Evolutionary conservation across 2,797 vertebrate species (phyloP).

Genomic region (Xenentodon cancila): DNA sequence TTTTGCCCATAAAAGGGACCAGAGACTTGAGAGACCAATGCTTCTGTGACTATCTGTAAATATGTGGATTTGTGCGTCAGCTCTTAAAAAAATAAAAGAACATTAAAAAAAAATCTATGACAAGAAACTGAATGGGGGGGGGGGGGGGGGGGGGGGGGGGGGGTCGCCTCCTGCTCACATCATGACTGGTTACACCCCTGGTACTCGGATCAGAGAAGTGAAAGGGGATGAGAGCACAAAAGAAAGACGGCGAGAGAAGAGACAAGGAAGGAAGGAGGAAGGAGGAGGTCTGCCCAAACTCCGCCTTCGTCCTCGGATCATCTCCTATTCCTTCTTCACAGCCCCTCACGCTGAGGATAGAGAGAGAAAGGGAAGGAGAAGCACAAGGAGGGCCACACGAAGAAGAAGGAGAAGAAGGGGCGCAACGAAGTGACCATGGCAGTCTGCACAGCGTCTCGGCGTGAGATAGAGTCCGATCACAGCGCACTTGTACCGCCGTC

Average conservation of each 20-base stretch:
- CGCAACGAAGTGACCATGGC: conserved; percentile 79
- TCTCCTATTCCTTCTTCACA: conserved; percentile 72
- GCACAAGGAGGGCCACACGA: conserved; percentile 48
- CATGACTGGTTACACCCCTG: conserved; percentile 55
- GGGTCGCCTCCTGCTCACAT: conserved; percentile 7
- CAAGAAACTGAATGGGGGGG: background rate
- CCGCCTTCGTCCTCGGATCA: conserved; percentile 75
- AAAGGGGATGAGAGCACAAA: conserved; percentile 46
- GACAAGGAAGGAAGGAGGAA: conserved; percentile 29
- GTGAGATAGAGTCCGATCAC: conserved; percentile 66
- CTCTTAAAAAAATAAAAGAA: conserved; percentile 1
- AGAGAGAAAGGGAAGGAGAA: conserved; percentile 64
- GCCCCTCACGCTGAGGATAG: conserved; percentile 64
- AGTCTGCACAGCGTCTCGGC: conserved; percentile 68
- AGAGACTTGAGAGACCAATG: too few species aligned
- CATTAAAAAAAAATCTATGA: background rate
- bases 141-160: background rate
- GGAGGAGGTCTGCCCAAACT: conserved; percentile 64
- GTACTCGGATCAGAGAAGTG: conserved; percentile 40
- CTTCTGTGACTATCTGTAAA: background rate
- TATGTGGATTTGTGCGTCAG: background rate
- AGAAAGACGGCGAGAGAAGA: conserved; percentile 16
- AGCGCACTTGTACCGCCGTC: conserved; percentile 65
- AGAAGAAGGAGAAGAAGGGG: conserved; percentile 51
- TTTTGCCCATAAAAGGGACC: too few species aligned